Base-by-base conservation (phyloP, 2,797 vertebrate genomes). In the Hydrophis major region DNA sequence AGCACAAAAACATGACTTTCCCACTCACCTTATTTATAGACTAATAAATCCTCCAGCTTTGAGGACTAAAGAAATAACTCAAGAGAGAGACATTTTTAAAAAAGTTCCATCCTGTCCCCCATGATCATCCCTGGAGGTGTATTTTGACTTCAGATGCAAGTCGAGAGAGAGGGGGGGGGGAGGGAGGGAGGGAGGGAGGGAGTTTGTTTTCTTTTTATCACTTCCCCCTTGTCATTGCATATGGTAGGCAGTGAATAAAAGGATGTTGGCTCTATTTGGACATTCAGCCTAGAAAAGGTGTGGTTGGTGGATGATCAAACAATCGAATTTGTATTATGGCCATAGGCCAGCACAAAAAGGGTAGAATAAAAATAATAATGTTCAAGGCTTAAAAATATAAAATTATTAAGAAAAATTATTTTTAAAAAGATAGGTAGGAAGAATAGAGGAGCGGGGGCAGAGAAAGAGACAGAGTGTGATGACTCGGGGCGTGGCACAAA, bases 21-120 rank as follows among this genome's bases (percentile, higher is more conserved):
- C 89, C 69, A 91, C 87, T 93, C 89, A 93, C 87, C 92, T 92
- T 89, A 89, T 94, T 93, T 93, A 78, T 92, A 93, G 47, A 60
- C 89, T 66, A 28, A 89, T 63, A 93, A 57, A 86, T 92, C 89
- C 74, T 69, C 50, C 61, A 20, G 59, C 94, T 92, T 92, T 93
- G 83, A 92, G 86, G 27, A 90, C 83, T 22, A 55, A 90, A 93
- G n/a, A 16, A 1, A 66, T 60, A 74, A 88, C 66, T 89, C 90
- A 90, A 69, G 88, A 53, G 86, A 90, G 66, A 86, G 66, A 90
- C 57, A 90, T 89, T 90, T 74, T 63, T 92, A 92, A 69, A 83
- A 92, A 63, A 78, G n/a, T 25, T 55, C 7, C 47, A 7, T 18
- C 37, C 61, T 7, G 37, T 69, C 56, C 66, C 32, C 59, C 69